Percentiles rank a stretch among this genome's conserved stretches.
phyloP scores from a whole-genome alignment of 2,797 vertebrate genomes.

The Natrix natrix region DNA sequence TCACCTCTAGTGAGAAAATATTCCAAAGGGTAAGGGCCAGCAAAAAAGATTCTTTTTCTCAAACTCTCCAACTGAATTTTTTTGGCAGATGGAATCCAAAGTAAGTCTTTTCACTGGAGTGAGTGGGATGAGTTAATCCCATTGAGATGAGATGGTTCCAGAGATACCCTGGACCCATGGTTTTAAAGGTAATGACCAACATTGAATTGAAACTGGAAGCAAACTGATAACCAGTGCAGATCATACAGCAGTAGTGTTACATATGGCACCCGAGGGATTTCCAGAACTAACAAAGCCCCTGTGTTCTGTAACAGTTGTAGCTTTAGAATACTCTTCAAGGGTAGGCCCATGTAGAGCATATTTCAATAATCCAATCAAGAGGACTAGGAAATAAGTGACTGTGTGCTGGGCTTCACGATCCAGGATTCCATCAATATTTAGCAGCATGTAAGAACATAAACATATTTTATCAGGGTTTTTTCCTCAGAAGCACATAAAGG shows the following conservation, averaged over 20 bases:
- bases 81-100: too few species aligned
- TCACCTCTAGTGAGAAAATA: not conserved
- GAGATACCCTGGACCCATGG: not conserved
- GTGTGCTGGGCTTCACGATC: too few species aligned
- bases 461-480: not conserved
- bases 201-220: not conserved
- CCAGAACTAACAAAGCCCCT: not conserved
- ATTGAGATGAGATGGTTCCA: not conserved
- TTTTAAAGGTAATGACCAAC: not conserved
- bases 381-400: not conserved
- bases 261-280: not conserved
- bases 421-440: not conserved
- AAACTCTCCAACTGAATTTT: too few species aligned
- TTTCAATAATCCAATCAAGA: not conserved
- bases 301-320: not conserved
- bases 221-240: not conserved
- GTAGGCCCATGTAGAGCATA: not conserved
- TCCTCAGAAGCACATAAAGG: not conserved
- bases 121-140: not conserved
- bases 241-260: not conserved
- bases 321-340: not conserved
- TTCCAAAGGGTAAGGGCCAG: not conserved
- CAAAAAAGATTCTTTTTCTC: not conserved
- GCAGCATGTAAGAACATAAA: not conserved
- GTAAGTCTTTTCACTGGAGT: not conserved